These are phyloP conservation scores for Drosophila antonietae DNA, from an alignment of 2,888 invertebrate genomes.

Conservation along the genomic window DNA sequence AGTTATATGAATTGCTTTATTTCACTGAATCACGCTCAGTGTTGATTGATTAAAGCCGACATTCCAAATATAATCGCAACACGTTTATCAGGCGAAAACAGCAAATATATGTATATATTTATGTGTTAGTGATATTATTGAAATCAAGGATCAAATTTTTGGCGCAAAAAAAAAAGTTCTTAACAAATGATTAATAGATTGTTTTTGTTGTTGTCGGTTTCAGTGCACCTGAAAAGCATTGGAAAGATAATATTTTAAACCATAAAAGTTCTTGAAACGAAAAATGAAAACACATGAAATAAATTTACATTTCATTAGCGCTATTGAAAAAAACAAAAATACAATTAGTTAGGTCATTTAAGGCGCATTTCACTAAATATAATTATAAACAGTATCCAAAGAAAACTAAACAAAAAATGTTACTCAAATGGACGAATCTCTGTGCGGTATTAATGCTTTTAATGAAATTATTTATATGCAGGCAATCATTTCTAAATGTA, in stretches of 20 bases:
- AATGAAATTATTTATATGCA: not conserved
- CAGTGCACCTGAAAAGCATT: not conserved
- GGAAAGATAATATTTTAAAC: not conserved
- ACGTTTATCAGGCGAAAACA: not conserved
- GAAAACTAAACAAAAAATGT: not conserved
- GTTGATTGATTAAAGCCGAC: not conserved
- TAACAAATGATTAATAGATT: not conserved
- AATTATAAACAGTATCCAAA: constrained; percentile 7
- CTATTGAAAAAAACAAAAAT: not conserved
- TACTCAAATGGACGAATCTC: not conserved
- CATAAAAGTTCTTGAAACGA: not conserved
- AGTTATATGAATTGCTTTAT: not conserved
- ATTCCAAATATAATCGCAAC: not conserved
- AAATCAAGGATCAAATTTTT: not conserved
- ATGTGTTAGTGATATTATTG: not conserved
- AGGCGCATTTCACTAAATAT: not conserved
- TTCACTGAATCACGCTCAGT: not conserved
- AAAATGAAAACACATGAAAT: not conserved
- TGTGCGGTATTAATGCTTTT: not conserved
- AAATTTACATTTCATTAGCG: not conserved
- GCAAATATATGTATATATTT: not conserved
- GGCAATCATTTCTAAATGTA: not conserved
- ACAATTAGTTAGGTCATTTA: constrained; percentile 1
- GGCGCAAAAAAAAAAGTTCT: not conserved
- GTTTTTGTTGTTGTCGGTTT: not conserved